Evolutionary conservation across 1,140 invertebrate species (phyloP), one percentile per base, ranked within the genome.

Genomic region (Adoxophyes honmai): DNA sequence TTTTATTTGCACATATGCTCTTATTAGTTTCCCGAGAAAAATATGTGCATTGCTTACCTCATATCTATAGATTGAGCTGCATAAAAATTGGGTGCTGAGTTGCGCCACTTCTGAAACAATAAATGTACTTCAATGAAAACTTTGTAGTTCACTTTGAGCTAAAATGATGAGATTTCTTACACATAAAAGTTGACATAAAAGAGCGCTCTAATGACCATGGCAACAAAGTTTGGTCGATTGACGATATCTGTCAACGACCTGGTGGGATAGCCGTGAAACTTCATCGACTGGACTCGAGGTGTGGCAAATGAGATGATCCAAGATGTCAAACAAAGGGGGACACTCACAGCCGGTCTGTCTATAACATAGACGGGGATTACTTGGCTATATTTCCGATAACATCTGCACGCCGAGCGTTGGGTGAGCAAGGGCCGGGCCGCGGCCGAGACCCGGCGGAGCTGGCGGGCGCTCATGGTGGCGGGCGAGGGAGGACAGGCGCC

Each of bases 341-440:
- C 77, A 88, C 85, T 88, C 80, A 88, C 84, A 60, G 64, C 66
- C 70, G 73, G 66, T 63, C 68, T 66, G 53, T 80, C 70, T 76
- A 88, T 86, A 60, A 84, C 66, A 80, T 88, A 88, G 64, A 81
- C 77, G 66, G 85, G 83, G 70, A 80, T 81, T 68, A 85, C 83
- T 86, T 88, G 85, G 64, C 85, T 88, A 60, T 88, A 88, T 6
- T 60, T 60, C n/a, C 81, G 74, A 51, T 55, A 60, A 61, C 80
- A 82, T 60, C 68, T 54, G 55, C 78, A 81, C 53, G 63, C 21
- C 10, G 68, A 28, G 21, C 64, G 64, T 63, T 72, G 72, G 13
- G 21, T 28, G 21, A 69, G 39, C 11, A 75, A 51, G 11, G 78
- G 69, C 34, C 65, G 57, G 38, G 69, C 59, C 42, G 70, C 60